Percentiles rank a stretch among this genome's conserved stretches.
Evolutionary conservation across 1,140 invertebrate species (phyloP).

Genomic region (Heliothis virescens): DNA sequence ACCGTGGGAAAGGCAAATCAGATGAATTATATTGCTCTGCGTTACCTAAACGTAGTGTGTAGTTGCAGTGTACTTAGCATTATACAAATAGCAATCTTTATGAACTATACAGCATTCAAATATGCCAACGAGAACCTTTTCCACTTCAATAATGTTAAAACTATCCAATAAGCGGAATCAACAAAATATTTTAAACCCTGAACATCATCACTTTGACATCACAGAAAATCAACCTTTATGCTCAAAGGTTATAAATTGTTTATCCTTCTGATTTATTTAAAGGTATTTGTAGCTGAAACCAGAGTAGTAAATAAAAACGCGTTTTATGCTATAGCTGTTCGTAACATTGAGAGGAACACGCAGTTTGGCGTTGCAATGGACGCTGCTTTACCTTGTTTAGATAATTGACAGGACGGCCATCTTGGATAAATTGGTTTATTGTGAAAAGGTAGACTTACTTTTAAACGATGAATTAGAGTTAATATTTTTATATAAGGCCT

Average conservation of each 20-base stretch:
- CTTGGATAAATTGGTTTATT: not conserved
- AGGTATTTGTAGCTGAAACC: constrained; percentile 17
- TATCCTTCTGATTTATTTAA: not conserved
- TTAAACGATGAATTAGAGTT: too few relatives aligned
- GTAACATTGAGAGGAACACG: constrained; percentile 19
- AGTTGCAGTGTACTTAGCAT: too few relatives aligned
- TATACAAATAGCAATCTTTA: not conserved
- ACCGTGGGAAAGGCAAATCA: not conserved
- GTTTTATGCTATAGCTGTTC: constrained; percentile 15
- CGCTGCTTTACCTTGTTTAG: not conserved
- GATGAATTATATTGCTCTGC: too few relatives aligned
- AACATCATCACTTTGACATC: not conserved
- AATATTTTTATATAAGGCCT: too few relatives aligned
- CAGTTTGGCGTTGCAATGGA: constrained; percentile 30
- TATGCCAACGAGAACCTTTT: constrained; percentile 25
- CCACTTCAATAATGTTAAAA: constrained; percentile 32
- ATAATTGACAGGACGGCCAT: not conserved
- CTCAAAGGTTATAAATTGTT: not conserved
- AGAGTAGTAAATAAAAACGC: constrained; percentile 22
- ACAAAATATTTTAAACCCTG: constrained; percentile 39
- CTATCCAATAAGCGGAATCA: constrained; percentile 37
- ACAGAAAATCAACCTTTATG: not conserved
- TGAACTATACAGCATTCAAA: constrained; percentile 17
- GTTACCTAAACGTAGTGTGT: too few relatives aligned
- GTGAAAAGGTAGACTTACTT: too few relatives aligned